These are phyloP conservation scores for Natrix natrix DNA, from an alignment of 2,797 vertebrate genomes.

Conservation along the genomic window DNA sequence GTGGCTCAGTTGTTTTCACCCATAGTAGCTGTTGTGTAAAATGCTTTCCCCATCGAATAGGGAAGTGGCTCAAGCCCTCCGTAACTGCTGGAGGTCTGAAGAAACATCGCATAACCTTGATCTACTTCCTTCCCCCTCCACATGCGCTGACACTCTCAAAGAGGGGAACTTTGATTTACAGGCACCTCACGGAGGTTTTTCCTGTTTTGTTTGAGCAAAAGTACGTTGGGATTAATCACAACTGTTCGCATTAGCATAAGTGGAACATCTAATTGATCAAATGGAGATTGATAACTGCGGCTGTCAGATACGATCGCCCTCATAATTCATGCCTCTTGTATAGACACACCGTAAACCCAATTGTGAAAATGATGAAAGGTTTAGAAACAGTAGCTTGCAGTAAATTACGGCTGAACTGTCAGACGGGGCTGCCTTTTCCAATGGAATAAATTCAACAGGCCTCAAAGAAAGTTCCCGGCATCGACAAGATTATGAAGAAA, in stretches of 20 bases:
- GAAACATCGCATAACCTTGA: neutral
- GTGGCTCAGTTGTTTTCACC: neutral
- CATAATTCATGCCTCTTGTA: neutral
- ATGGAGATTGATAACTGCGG: neutral
- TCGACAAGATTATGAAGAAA: no score
- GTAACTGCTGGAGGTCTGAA: neutral
- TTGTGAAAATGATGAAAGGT: neutral
- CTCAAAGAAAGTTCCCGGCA: neutral
- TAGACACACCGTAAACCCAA: neutral
- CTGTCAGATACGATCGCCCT: neutral
- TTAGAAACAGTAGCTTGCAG: neutral
- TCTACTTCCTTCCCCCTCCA: neutral
- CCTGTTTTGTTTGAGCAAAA: neutral
- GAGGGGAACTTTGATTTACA: neutral
- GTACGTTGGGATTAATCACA: neutral
- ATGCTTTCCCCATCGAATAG: neutral
- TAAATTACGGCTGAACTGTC: fast-evolving
- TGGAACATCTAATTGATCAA: neutral
- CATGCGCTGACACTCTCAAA: neutral
- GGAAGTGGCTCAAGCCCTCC: neutral
- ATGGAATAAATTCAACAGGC: fast-evolving
- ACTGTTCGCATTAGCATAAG: neutral
- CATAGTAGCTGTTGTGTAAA: neutral
- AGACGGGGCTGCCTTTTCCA: neutral
- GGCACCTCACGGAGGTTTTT: neutral